Conservation (phyloP, 64 coral and sea anemone species). For the Platygyra sinensis region DNA sequence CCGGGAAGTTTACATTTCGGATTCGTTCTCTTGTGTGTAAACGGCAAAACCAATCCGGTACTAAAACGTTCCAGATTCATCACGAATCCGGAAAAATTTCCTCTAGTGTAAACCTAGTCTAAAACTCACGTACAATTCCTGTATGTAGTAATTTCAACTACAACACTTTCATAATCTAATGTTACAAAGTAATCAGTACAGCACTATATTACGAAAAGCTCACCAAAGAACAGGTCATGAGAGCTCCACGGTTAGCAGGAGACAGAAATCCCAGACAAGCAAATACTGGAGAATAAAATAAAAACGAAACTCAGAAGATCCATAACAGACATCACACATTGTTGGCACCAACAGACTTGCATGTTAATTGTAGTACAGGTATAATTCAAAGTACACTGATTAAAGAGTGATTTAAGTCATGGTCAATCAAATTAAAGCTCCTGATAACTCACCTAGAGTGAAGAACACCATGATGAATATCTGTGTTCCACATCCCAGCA, state of each 20-base stretch:
- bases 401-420: too few relatives aligned
- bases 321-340: neutral
- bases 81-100: too few relatives aligned
- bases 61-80: too few relatives aligned
- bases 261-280: slow-evolving; percentile 98
- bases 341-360: neutral
- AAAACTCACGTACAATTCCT: too few relatives aligned
- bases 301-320: neutral
- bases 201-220: neutral
- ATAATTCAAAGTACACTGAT: neutral
- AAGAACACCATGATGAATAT: slow-evolving; percentile 92
- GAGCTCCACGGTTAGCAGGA: slow-evolving; percentile 93
- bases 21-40: too few relatives aligned
- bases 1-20: too few relatives aligned
- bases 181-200: too few relatives aligned
- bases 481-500: slow-evolving; percentile 91
- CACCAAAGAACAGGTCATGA: slow-evolving; percentile 94
- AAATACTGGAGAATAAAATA: slow-evolving; percentile 64
- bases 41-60: too few relatives aligned
- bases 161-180: too few relatives aligned
- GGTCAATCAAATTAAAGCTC: too few relatives aligned
- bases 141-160: neutral
- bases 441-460: slow-evolving; percentile 66
- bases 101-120: too few relatives aligned
- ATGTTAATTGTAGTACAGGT: neutral